These are phyloP conservation scores for Cinclus cinclus DNA, from an alignment of 2,113 vertebrate species.

Conservation along the genomic window DNA sequence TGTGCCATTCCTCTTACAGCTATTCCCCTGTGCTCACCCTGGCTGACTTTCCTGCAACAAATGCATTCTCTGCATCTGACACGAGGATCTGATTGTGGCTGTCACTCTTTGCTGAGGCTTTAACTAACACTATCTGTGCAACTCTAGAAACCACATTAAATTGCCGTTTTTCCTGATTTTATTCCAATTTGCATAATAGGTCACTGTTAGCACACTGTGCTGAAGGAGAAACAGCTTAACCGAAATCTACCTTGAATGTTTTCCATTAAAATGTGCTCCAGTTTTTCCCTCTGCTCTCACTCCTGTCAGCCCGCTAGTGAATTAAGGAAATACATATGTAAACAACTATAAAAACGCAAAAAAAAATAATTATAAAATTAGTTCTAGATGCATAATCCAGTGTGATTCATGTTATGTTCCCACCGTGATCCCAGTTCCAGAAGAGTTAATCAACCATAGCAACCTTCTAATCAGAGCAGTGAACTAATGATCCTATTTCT, in stretches of 20 bases:
- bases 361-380: constrained; percentile 78
- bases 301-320: constrained; percentile 11
- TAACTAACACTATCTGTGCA: constrained; percentile 25
- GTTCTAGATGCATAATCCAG: constrained; percentile 73
- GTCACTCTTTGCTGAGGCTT: constrained; percentile 8
- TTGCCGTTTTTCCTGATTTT: constrained; percentile 63
- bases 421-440: constrained; percentile 73
- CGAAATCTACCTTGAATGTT: constrained; percentile 30
- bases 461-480: constrained; percentile 79
- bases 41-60: background rate
- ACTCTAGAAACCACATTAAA: constrained; percentile 52
- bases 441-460: constrained; percentile 83
- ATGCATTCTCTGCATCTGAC: background rate
- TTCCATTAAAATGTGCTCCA: constrained; percentile 8
- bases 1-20: background rate
- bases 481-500: constrained; percentile 83
- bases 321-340: constrained; percentile 70
- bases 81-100: background rate
- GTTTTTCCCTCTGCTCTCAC: constrained; percentile 9
- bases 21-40: background rate
- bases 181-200: constrained; percentile 57
- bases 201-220: constrained; percentile 22
- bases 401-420: constrained; percentile 69
- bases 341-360: constrained; percentile 70
- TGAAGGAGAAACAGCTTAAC: constrained; percentile 43